Evolutionary conservation across 2,888 invertebrate genomes (phyloP).

Genomic region (Vannuccia rotundouncinata): DNA sequence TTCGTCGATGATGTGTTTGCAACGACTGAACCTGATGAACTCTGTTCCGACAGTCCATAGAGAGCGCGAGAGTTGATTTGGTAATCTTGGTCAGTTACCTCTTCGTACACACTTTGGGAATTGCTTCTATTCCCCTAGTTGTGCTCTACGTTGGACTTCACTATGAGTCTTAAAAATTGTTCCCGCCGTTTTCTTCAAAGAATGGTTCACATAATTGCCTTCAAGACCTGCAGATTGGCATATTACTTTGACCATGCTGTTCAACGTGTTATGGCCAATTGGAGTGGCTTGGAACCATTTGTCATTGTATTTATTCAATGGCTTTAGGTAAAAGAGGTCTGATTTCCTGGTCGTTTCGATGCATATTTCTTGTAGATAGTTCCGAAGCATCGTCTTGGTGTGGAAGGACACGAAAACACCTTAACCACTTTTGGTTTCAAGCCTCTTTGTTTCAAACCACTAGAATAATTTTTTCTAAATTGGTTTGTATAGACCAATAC

Average conservation of each 20-base stretch:
- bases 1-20: constrained; percentile 8
- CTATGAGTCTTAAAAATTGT: constrained; percentile 18
- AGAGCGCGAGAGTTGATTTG: constrained; percentile 3
- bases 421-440: not conserved
- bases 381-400: not conserved
- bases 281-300: constrained; percentile 23
- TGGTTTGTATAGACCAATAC: not conserved
- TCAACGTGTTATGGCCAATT: constrained; percentile 18
- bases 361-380: not conserved
- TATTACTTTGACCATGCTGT: constrained; percentile 8
- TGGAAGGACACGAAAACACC: not conserved
- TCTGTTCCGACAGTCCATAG: constrained; percentile 27
- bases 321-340: constrained; percentile 26
- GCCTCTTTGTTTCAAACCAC: not conserved
- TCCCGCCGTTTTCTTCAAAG: constrained; percentile 24
- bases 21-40: constrained; percentile 26
- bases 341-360: not conserved
- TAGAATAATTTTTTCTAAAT: not conserved
- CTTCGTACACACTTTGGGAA: constrained; percentile 25
- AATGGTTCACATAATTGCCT: constrained; percentile 24
- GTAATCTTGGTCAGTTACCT: constrained; percentile 25
- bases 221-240: constrained; percentile 18
- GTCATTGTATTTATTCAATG: constrained; percentile 14
- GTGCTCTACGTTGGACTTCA: constrained; percentile 6
- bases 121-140: constrained; percentile 4